Conservation (phyloP, 2,888 invertebrate genomes). For the Euzetes globulus region DNA sequence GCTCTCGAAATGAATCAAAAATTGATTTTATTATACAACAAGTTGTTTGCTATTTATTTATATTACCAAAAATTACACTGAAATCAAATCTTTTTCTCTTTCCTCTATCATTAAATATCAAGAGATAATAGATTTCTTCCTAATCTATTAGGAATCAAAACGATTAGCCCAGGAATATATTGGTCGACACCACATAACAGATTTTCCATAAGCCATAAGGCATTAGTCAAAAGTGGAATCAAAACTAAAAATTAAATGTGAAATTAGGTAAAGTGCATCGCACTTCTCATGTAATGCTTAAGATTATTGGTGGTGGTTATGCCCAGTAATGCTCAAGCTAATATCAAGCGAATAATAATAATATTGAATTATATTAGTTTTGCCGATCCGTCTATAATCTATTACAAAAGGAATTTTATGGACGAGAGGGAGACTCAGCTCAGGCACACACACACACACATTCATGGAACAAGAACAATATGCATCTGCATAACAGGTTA, state of each 20-base stretch:
- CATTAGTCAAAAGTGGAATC: neutral
- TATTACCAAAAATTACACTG: too few relatives aligned
- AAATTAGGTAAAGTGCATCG: slow-evolving; percentile 28
- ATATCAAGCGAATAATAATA: neutral
- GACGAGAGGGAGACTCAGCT: slow-evolving; percentile 13
- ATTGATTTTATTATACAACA: too few relatives aligned
- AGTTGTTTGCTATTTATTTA: neutral
- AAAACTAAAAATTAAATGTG: slow-evolving; percentile 6
- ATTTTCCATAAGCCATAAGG: neutral
- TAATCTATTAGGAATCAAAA: neutral
- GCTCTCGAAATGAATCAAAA: neutral
- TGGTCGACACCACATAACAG: too few relatives aligned
- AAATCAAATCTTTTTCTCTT: too few relatives aligned
- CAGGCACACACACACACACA: neutral
- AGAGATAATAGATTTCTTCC: neutral
- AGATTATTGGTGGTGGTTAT: slow-evolving; percentile 8
- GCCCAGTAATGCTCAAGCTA: neutral
- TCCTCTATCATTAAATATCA: neutral
- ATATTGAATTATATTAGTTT: neutral
- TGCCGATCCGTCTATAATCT: slow-evolving; percentile 13
- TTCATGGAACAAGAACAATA: slow-evolving; percentile 22
- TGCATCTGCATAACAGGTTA: slow-evolving; percentile 30
- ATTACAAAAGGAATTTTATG: slow-evolving; percentile 25
- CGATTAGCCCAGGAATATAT: neutral
- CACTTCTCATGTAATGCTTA: neutral